A percentile compares a stretch with the other conserved stretches of the same genome.
Conservation (phyloP, 2,113 vertebrate species). For the Rhodinocichla rosea region DNA sequence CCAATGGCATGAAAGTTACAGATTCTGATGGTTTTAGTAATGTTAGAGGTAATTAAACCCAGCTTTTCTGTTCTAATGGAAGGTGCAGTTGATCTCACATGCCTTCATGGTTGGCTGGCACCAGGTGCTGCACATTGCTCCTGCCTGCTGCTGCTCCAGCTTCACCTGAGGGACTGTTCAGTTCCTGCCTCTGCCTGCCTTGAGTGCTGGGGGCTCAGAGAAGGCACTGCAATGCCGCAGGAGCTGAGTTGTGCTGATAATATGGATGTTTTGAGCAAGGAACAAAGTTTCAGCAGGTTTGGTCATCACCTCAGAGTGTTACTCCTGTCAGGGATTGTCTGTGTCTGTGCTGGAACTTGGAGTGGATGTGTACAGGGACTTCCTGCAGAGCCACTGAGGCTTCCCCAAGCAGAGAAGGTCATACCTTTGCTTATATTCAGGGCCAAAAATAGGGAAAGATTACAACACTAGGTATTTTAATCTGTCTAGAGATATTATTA, state of each 20-base stretch:
- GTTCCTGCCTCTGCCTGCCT: not conserved
- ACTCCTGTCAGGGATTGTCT: not conserved
- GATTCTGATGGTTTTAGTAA: not conserved
- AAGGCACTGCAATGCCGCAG: not conserved
- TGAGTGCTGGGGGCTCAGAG: not conserved
- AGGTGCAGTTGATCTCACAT: not conserved
- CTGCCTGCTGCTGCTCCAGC: not conserved
- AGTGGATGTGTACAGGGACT: not conserved
- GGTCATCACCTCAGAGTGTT: not conserved
- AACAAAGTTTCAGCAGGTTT: not conserved
- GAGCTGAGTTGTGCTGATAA: not conserved
- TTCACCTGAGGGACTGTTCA: not conserved
- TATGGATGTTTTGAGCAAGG: accelerated
- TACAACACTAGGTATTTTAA: not conserved
- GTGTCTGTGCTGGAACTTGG: accelerated
- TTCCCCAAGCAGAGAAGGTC: not conserved
- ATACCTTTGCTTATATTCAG: not conserved
- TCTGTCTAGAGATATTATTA: not conserved
- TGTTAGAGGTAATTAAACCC: not conserved
- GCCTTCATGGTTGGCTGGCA: not conserved
- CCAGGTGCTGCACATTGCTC: not conserved
- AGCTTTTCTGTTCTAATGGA: not conserved
- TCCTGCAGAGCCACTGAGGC: not conserved
- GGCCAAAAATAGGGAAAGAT: not conserved
- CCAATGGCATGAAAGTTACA: not conserved